phyloP scores from a whole-genome alignment of 2,113 vertebrate species.

The Dasypus novemcinctus region DNA sequence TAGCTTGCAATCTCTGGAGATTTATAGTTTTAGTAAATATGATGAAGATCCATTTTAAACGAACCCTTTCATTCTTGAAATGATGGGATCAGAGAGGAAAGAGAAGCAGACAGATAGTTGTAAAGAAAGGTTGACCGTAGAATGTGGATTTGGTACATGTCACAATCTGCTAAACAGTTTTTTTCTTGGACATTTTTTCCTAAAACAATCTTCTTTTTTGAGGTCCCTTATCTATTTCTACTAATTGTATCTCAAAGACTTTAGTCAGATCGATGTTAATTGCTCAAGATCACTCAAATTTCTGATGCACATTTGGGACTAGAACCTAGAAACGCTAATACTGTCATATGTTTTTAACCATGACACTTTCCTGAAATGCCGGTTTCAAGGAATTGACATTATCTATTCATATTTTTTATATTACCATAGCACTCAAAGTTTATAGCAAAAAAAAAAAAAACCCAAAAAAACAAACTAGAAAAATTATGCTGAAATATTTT shows the following conservation, averaged over 20 bases:
- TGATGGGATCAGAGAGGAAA: neutral
- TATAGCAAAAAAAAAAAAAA: constrained; percentile 24
- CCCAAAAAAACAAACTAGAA: neutral
- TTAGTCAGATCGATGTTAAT: neutral
- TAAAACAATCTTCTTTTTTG: neutral
- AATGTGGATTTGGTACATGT: neutral
- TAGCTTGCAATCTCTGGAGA: neutral
- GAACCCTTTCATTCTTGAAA: neutral
- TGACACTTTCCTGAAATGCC: constrained; percentile 24
- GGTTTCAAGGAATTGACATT: neutral
- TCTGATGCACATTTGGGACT: constrained; percentile 23
- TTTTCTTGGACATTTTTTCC: neutral
- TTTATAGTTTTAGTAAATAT: neutral
- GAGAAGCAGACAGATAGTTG: neutral
- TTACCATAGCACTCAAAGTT: constrained; percentile 41
- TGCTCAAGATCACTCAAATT: constrained; percentile 33
- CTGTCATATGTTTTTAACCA: constrained; percentile 8
- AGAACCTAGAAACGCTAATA: neutral
- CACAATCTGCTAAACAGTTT: neutral
- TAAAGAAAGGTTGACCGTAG: neutral
- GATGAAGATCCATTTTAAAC: neutral
- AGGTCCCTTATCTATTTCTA: constrained; percentile 28
- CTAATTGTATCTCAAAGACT: neutral
- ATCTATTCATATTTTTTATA: constrained; percentile 16
- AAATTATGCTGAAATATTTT: constrained; percentile 47